These are phyloP conservation scores for Latrodectus geometricus DNA, from an alignment of 1,140 invertebrate species.

Conservation along the genomic window DNA sequence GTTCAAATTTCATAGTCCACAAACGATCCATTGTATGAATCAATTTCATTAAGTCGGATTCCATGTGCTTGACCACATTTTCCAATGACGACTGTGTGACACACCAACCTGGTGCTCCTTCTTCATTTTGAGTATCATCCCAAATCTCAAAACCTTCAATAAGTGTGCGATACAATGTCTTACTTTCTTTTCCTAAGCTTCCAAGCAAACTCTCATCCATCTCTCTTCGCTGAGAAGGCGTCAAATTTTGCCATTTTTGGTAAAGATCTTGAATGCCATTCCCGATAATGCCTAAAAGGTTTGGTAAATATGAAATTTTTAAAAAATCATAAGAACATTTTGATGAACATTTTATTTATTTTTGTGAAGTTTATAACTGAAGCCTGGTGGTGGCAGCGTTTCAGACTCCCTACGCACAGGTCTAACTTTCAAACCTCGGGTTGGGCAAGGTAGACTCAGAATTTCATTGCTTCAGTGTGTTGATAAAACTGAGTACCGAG, in stretches of 20 bases:
- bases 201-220: neutral
- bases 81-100: no score
- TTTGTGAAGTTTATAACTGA: no score
- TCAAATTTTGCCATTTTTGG: neutral
- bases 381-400: no score
- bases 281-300: neutral
- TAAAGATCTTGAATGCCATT: constrained; percentile 7
- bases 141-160: constrained; percentile 13
- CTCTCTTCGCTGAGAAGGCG: neutral
- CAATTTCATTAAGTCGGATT: neutral
- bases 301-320: no score
- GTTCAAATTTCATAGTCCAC: neutral
- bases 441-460: no score
- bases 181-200: neutral
- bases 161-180: neutral
- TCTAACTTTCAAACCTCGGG: no score
- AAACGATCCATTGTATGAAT: neutral
- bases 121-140: neutral
- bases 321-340: no score
- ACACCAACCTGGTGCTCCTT: constrained; percentile 15
- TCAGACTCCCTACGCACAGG: no score
- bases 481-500: no score
- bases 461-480: no score
- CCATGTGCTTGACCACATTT: neutral
- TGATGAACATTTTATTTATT: no score